Evolutionary conservation across 2,888 invertebrate species (phyloP), one percentile per base, ranked within the genome.

Genomic region (Stenotaenia linearis): DNA sequence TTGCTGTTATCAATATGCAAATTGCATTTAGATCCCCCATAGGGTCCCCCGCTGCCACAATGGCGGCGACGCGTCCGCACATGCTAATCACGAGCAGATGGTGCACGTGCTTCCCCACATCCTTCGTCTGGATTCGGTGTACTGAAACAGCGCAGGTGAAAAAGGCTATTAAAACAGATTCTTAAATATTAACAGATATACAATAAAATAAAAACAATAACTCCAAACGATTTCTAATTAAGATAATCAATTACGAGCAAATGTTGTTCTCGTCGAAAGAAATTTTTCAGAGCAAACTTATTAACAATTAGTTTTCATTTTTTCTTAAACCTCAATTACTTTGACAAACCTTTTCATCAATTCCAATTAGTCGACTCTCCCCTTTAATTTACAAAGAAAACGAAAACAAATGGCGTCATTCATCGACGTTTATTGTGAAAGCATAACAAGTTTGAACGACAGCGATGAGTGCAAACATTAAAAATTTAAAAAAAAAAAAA

Each of bases 1-100:
- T 61, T 61, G 61, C 61, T 61, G 61, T 61, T 61, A 61, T 61
- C 61, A 61, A 61, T 61, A 61, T 61, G 61, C 61, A 61, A 61
- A 61, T 61, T 61, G 61, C 61, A 61, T 61, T 61, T 61, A 61
- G 61, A 61, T 61, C 61, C 61, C 61, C 61, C 61, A 61, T 61
- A 23, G 61, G 61, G 61, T 28, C 28, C 15, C 61, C 45, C 45
- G n/a, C 61, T 61, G 61, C 61, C 61, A 61, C 61, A 61, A 61
- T 61, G 61, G 61, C 61, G 61, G 61, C 61, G 61, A 25, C 61
- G 61, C 61, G 61, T 61, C 61, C 61, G 61, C 61, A 61, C 61
- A 61, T 61, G 61, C 61, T 61, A 61, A 61, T 61, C 61, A 61
- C 25, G 61, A 61, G 61, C 61, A 61, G 61, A 61, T 61, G 61